phyloP scores from a whole-genome alignment of 1,140 invertebrate species.

The Mesaphorura yosii region DNA sequence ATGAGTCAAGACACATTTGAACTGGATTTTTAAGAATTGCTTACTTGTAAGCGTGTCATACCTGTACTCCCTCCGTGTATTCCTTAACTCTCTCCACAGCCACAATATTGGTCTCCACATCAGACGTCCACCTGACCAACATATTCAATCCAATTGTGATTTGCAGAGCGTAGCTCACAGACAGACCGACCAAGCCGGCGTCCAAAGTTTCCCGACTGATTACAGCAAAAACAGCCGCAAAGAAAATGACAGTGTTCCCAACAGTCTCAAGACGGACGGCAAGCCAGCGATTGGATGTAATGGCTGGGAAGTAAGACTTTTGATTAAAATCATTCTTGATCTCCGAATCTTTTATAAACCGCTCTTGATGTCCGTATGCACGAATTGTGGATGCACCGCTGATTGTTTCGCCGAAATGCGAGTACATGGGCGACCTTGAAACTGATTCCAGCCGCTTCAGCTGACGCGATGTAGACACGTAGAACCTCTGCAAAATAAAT shows the following conservation, averaged over 20 bases:
- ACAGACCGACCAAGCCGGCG: conserved; percentile 73
- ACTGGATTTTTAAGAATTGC: neutral
- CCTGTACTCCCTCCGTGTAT: conserved; percentile 56
- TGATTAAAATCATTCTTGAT: conserved; percentile 74
- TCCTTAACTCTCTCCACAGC: conserved; percentile 51
- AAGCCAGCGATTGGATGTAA: conserved; percentile 61
- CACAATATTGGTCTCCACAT: conserved; percentile 54
- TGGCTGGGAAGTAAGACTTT: conserved; percentile 73
- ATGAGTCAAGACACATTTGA: neutral
- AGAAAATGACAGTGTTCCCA: conserved; percentile 82
- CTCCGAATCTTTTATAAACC: conserved; percentile 72
- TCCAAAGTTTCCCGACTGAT: conserved; percentile 51
- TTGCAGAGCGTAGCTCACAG: conserved; percentile 74
- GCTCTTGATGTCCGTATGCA: conserved; percentile 59
- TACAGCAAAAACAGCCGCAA: conserved; percentile 76
- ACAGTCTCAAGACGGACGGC: conserved; percentile 73
- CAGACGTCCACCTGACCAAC: conserved; percentile 49
- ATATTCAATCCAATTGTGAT: conserved; percentile 48
- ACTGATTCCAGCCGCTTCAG: conserved; percentile 90
- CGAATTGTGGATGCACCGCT: conserved; percentile 59
- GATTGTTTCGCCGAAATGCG: conserved; percentile 83
- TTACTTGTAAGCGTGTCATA: neutral
- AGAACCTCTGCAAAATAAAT: conserved; percentile 61
- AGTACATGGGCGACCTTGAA: conserved; percentile 82
- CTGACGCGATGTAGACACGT: conserved; percentile 81